Percentiles rank a stretch among this genome's conserved stretches.
Conservation (phyloP, 37 sponge, comb jelly and placozoan species). For the Lycopodina hypogea region DNA sequence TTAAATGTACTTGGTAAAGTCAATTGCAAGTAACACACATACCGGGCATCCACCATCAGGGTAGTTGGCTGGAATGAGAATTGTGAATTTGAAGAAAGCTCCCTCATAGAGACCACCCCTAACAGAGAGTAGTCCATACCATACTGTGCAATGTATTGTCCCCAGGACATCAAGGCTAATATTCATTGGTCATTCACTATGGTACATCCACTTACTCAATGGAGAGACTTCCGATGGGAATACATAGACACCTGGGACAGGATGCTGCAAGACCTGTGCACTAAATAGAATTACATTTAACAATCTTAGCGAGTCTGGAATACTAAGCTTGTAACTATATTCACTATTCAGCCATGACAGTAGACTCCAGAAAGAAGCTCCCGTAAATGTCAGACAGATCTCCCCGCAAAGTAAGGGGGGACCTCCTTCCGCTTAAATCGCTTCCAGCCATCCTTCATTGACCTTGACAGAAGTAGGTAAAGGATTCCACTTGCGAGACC, state of each 20-base stretch:
- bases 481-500: too few species aligned
- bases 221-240: slow-evolving; percentile 59
- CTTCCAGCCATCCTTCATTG: background rate
- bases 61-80: slow-evolving; percentile 64
- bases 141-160: slow-evolving; percentile 64
- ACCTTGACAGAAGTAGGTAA: too few species aligned
- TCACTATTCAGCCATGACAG: slow-evolving; percentile 67
- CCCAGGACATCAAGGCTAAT: background rate
- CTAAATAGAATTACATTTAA: slow-evolving; percentile 7
- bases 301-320: too few species aligned
- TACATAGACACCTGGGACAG: slow-evolving; percentile 69
- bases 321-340: background rate
- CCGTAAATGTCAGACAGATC: slow-evolving; percentile 44
- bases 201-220: slow-evolving; percentile 38
- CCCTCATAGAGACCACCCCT: slow-evolving; percentile 63
- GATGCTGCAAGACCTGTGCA: slow-evolving; percentile 48
- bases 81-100: slow-evolving; percentile 71
- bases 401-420: slow-evolving; percentile 45
- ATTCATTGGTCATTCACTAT: background rate
- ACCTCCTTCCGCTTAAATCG: slow-evolving; percentile 31
- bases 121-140: slow-evolving; percentile 76
- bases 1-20: too few species aligned
- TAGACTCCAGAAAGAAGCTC: slow-evolving; percentile 58
- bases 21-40: too few species aligned
- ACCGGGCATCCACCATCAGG: slow-evolving; percentile 88